phyloP scores from a whole-genome alignment of 2,797 vertebrate genomes.

The Hydrophis major region DNA sequence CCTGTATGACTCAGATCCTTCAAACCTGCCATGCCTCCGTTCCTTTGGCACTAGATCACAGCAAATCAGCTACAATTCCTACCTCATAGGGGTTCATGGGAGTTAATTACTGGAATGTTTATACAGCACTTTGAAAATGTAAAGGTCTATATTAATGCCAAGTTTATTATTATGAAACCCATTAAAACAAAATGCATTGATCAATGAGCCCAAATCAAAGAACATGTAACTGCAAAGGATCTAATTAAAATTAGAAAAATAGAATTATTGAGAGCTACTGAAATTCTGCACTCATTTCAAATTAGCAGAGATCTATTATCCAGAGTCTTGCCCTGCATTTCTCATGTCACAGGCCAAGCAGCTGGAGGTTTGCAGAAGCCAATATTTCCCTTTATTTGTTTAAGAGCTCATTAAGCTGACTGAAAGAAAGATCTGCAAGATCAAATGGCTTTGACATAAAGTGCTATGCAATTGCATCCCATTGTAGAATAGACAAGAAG shows the following conservation, averaged over 20 bases:
- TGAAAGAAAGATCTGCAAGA: constrained; percentile 34
- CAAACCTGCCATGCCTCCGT: background rate
- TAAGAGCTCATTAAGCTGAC: constrained; percentile 45
- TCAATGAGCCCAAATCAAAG: constrained; percentile 58
- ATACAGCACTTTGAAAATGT: constrained; percentile 46
- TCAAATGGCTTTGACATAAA: constrained; percentile 21
- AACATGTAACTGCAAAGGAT: constrained; percentile 44
- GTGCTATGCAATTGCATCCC: background rate
- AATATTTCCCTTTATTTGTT: constrained; percentile 50
- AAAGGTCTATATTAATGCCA: constrained; percentile 32
- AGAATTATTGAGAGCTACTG: constrained; percentile 47
- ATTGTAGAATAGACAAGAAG: constrained; percentile 24
- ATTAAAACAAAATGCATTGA: constrained; percentile 43
- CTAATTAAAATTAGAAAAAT: constrained; percentile 66
- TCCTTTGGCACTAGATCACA: constrained; percentile 10
- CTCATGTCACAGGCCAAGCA: constrained; percentile 25
- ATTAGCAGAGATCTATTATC: constrained; percentile 20
- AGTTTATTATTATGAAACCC: constrained; percentile 43
- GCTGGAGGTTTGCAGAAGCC: constrained; percentile 43
- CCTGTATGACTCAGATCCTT: background rate
- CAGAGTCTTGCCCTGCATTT: constrained; percentile 23
- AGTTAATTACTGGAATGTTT: constrained; percentile 48
- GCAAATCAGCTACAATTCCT: constrained; percentile 31
- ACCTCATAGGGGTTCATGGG: constrained; percentile 15
- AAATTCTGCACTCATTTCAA: constrained; percentile 46